phyloP scores from a whole-genome alignment of 1,140 invertebrate genomes.

The Drosophila bocqueti region DNA sequence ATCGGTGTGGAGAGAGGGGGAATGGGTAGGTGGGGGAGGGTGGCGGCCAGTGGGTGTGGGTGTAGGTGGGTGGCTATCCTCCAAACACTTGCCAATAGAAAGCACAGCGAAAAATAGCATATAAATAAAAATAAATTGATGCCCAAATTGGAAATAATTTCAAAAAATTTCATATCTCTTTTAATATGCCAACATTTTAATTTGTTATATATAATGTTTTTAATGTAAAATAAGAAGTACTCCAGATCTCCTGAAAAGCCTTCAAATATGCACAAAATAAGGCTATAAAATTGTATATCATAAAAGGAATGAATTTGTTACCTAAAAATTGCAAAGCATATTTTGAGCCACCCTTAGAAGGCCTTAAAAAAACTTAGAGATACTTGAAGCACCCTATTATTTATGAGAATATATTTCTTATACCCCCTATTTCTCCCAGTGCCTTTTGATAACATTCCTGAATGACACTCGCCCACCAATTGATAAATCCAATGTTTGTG shows the following conservation, averaged over 20 bases:
- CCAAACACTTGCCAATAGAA: not conserved
- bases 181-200: too few relatives aligned
- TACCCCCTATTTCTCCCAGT: not conserved
- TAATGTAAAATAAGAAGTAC: too few relatives aligned
- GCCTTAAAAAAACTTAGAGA: too few relatives aligned
- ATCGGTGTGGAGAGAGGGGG: not conserved
- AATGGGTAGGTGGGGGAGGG: not conserved
- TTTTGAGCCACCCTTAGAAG: not conserved
- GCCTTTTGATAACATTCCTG: slow-evolving; percentile 26
- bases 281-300: too few relatives aligned
- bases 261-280: too few relatives aligned
- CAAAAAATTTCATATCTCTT: too few relatives aligned
- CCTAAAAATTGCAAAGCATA: not conserved
- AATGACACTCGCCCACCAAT: slow-evolving; percentile 45
- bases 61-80: slow-evolving; percentile 16
- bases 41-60: slow-evolving; percentile 4
- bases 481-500: slow-evolving; percentile 69
- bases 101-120: not conserved
- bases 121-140: too few relatives aligned
- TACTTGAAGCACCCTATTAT: fast-evolving
- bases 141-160: too few relatives aligned
- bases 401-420: not conserved
- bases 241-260: too few relatives aligned
- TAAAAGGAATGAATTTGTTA: too few relatives aligned
- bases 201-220: too few relatives aligned